These are phyloP conservation scores for Heterotis niloticus DNA, from an alignment of 2,113 vertebrate species.

Conservation along the genomic window DNA sequence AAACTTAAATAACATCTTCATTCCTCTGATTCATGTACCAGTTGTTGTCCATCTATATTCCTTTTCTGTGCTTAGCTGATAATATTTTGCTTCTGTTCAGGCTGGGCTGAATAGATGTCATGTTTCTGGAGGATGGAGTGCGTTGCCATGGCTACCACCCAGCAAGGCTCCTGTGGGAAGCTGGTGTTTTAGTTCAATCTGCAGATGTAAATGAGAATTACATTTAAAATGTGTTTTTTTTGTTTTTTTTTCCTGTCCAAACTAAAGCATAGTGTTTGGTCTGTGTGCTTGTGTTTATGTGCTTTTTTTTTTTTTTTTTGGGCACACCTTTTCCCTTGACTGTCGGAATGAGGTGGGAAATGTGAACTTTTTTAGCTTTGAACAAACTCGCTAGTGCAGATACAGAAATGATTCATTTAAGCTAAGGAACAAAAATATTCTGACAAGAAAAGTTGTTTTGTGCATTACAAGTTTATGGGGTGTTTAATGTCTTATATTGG, in stretches of 20 bases:
- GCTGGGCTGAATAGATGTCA: constrained; percentile 26
- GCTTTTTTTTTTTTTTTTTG: too few relatives aligned
- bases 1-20: not conserved
- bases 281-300: not conserved
- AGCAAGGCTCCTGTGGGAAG: constrained; percentile 31
- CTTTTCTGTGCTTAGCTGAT: constrained; percentile 21
- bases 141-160: constrained; percentile 50
- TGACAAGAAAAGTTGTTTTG: too few relatives aligned
- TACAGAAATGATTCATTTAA: too few relatives aligned
- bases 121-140: constrained; percentile 40
- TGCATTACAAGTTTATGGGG: too few relatives aligned
- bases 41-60: constrained; percentile 2
- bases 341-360: too few relatives aligned
- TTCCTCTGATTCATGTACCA: not conserved
- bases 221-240: constrained; percentile 26
- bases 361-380: too few relatives aligned
- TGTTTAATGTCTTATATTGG: too few relatives aligned
- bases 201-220: constrained; percentile 42
- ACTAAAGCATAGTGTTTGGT: not conserved
- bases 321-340: too few relatives aligned
- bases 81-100: constrained; percentile 37
- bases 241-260: not conserved
- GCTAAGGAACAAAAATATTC: too few relatives aligned
- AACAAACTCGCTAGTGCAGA: too few relatives aligned
- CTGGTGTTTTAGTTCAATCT: constrained; percentile 31